Base-by-base conservation (phyloP, 2,797 vertebrate species). In the Amniataba percoides region DNA sequence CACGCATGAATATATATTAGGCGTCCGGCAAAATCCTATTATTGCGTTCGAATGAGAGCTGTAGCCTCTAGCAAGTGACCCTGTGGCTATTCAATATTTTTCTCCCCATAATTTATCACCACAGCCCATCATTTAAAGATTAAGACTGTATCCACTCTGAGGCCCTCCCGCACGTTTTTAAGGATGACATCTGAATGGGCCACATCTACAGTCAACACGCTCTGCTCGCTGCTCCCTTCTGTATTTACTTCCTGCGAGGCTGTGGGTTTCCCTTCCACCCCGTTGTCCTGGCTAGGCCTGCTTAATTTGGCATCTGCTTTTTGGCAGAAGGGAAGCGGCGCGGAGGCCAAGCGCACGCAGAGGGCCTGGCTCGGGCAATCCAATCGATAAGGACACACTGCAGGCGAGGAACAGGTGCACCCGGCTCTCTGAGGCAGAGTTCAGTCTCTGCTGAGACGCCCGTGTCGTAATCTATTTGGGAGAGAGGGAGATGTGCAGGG, bases 371-470 rank as follows among this genome's bases (percentile, higher is more conserved):
- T 68, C 73, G 86, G 85, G 74, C 85, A 65, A 81, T 83, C 73
- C 78, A 87, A 91, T 91, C 85, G 87, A 92, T 93, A 91, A 90
- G 83, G 84, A 90, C 89, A 85, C 80, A 83, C 81, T 88, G 75
- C 88, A 87, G 86, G 85, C 78, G 70, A 77, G 65, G 88, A 85
- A 93, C 87, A 92, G 90, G 88, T 91, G 87, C 87, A 74, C 39
- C 79, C 56, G 71, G 74, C 69, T 78, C 81, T 74, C 62, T 70
- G 70, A 87, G 83, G 77, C 80, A 81, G 58, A 85, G 82, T 78
- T 83, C 84, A 80, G 79, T 75, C 84, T 88, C 87, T 87, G 78
- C 84, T 53, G 86, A 87, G 85, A 80, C 34, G 68, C 27, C 53
- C 36, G 78, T 80, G 89, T 87, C 62, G 53, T 87, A 82, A 89